These are phyloP conservation scores for Drosophila robusta DNA, from an alignment of 2,888 invertebrate species.

Conservation along the genomic window DNA sequence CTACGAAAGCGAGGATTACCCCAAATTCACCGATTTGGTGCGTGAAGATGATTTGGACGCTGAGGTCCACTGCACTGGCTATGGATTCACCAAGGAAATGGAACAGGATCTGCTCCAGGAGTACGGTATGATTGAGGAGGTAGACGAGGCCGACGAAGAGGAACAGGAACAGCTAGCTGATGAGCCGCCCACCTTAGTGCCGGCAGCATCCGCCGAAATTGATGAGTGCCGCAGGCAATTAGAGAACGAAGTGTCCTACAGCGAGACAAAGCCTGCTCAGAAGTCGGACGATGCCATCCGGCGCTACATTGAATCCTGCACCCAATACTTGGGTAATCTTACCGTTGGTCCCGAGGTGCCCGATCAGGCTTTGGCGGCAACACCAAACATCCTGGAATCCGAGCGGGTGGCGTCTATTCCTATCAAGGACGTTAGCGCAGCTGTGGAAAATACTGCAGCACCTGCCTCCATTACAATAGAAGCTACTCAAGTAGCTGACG, in stretches of 20 bases:
- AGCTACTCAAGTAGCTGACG: constrained; percentile 23
- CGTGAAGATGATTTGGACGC: constrained; percentile 93
- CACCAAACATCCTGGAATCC: constrained; percentile 14
- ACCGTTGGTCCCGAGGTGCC: constrained; percentile 62
- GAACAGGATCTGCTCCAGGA: constrained; percentile 89
- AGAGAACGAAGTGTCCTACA: constrained; percentile 84
- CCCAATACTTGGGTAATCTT: constrained; percentile 80
- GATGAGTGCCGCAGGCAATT: constrained; percentile 83
- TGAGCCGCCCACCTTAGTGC: constrained; percentile 61
- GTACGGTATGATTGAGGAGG: constrained; percentile 86
- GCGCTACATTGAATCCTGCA: constrained; percentile 84
- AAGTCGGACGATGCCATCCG: constrained; percentile 85
- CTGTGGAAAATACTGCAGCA: background rate
- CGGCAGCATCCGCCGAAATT: constrained; percentile 79
- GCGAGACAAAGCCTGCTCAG: constrained; percentile 84
- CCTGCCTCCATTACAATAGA: background rate
- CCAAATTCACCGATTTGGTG: constrained; percentile 91
- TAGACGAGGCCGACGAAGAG: constrained; percentile 74
- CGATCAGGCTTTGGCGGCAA: constrained; percentile 35
- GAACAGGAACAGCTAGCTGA: constrained; percentile 75
- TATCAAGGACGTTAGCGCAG: background rate
- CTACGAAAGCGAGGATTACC: constrained; percentile 93
- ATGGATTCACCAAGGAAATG: constrained; percentile 94
- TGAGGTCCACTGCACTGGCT: constrained; percentile 96
- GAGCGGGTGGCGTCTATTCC: background rate